These are phyloP conservation scores for Drosophila seclusa DNA, from an alignment of 2,888 invertebrate genomes.

Conservation along the genomic window DNA sequence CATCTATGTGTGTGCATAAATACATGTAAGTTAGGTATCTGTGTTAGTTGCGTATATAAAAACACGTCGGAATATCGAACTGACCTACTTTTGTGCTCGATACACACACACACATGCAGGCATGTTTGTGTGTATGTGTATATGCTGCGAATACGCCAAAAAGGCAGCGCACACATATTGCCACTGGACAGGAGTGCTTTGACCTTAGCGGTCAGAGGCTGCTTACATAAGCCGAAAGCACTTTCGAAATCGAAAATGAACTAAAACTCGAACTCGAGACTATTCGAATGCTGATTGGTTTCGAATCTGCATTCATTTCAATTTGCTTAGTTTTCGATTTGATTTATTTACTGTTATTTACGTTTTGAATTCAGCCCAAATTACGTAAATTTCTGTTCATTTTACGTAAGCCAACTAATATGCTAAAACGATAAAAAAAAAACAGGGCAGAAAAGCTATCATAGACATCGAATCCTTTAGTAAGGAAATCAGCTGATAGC, in stretches of 20 bases:
- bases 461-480: background rate
- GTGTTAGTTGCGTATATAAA: conserved; percentile 44
- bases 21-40: conserved; percentile 27
- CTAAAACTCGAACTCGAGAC: conserved; percentile 6
- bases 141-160: conserved; percentile 46
- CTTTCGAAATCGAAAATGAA: conserved; percentile 5
- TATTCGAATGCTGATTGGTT: background rate
- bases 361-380: background rate
- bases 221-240: conserved; percentile 64
- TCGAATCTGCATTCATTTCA: conserved; percentile 4
- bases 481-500: background rate
- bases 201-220: conserved; percentile 69
- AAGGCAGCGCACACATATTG: conserved; percentile 40
- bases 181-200: conserved; percentile 72
- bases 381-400: background rate
- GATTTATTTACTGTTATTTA: background rate
- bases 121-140: conserved; percentile 18
- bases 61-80: conserved; percentile 75
- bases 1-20: conserved; percentile 11
- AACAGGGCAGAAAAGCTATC: background rate
- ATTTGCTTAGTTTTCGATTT: background rate
- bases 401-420: background rate
- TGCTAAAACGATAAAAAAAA: background rate
- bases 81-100: conserved; percentile 74
- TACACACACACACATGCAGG: conserved; percentile 18